Evolutionary conservation across 1,140 invertebrate genomes (phyloP), one percentile per base, ranked within the genome.

Genomic region (Ylistrum balloti): DNA sequence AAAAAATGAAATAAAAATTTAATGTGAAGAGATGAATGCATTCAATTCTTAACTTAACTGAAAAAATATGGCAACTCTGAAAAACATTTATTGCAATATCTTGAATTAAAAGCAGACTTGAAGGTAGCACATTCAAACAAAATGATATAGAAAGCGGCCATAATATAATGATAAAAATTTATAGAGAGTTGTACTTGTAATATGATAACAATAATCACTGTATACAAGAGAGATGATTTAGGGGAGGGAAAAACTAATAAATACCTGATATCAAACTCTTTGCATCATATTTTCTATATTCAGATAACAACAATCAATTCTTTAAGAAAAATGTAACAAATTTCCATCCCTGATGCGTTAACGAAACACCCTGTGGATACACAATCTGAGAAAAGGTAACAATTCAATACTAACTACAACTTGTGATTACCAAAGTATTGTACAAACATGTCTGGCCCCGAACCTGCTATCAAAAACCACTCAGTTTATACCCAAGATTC

Each of bases 271-370:
- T 74, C 28, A 74, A 74, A 74, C 56, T 74, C 22, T 74, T 74
- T 74, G 56, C 56, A 74, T 74, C 56, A 74, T 74, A 74, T 74
- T 74, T 28, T 74, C 56, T 74, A 74, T 74, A 74, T 1, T 74
- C n/a, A 74, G 56, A 74, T 74, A 74, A 74, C 56, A 74, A 74
- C 56, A 74, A 74, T 74, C 56, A 74, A 74, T 74, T 74, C 56
- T 74, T 74, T 74, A 74, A 74, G 56, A 74, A 74, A 74, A 74
- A 74, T 74, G 56, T 74, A 74, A 74, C 56, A 74, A 74, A n/a
- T 74, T n/a, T 74, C 56, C 56, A 74, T 74, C 56, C 56, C 56
- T 74, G 56, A 74, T 74, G 56, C 56, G n/a, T 1, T 74, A 74
- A 74, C 56, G 56, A 74, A 74, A 74, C 56, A 74, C 56, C 56